phyloP scores from a whole-genome alignment of 2,113 vertebrate species.

The Psilopsiagon aymara region DNA sequence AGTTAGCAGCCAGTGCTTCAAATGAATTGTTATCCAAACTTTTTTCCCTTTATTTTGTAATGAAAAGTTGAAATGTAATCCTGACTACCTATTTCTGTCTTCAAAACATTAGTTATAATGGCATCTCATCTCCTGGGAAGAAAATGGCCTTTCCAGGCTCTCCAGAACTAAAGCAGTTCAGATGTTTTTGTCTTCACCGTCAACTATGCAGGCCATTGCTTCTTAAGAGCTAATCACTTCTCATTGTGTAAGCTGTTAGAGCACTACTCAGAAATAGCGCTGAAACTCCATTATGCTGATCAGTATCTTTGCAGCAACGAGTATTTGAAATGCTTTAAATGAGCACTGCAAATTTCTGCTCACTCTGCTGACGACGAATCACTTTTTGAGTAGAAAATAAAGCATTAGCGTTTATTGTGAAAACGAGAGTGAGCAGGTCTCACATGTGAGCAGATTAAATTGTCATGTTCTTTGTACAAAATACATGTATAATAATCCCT shows the following conservation, averaged over 20 bases:
- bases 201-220: not conserved
- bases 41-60: not conserved
- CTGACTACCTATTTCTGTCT: not conserved
- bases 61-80: not conserved
- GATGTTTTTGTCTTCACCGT: not conserved
- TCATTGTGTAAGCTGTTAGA: not conserved
- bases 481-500: not conserved
- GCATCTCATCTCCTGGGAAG: not conserved
- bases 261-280: not conserved
- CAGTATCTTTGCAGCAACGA: slow-evolving; percentile 18
- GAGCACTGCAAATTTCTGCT: not conserved
- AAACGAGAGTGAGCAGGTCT: not conserved
- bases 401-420: not conserved
- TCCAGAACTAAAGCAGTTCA: not conserved
- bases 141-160: not conserved
- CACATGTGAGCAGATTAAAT: not conserved
- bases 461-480: not conserved
- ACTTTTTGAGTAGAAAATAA: not conserved
- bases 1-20: not conserved
- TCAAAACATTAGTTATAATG: not conserved
- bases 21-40: not conserved
- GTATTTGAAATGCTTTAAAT: not conserved
- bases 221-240: not conserved
- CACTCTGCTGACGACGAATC: not conserved
- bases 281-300: slow-evolving; percentile 22